phyloP scores from a whole-genome alignment of 1,140 invertebrate species.

The Chrysoperla carnea region DNA sequence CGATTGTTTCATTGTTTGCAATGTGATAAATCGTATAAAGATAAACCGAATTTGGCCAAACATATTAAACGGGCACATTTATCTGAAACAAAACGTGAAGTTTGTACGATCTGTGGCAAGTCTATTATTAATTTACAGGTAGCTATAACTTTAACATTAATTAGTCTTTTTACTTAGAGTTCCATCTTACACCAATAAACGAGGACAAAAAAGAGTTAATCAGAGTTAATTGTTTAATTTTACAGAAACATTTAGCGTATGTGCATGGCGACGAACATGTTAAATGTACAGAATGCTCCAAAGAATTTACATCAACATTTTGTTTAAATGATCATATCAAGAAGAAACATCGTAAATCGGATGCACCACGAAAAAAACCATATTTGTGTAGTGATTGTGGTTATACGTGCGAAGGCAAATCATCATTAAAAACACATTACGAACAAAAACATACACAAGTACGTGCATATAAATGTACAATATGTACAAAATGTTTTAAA shows the following conservation, averaged over 20 bases:
- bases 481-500: constrained; percentile 27
- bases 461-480: constrained; percentile 49
- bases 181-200: no score
- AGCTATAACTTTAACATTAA: no score
- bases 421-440: constrained; percentile 47
- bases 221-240: no score
- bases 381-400: background rate
- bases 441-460: constrained; percentile 51
- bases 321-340: background rate
- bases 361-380: background rate
- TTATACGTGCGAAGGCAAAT: background rate
- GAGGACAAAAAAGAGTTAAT: background rate
- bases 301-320: background rate
- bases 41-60: background rate
- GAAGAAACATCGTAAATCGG: background rate
- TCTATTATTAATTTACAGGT: background rate
- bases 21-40: background rate
- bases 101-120: background rate
- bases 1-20: background rate
- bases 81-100: background rate
- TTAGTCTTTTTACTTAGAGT: no score
- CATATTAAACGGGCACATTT: background rate
- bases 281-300: background rate
- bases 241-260: no score
- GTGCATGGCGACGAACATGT: background rate